Conservation (phyloP, 2,888 invertebrate species). For the Anoplius nigerrimus region DNA sequence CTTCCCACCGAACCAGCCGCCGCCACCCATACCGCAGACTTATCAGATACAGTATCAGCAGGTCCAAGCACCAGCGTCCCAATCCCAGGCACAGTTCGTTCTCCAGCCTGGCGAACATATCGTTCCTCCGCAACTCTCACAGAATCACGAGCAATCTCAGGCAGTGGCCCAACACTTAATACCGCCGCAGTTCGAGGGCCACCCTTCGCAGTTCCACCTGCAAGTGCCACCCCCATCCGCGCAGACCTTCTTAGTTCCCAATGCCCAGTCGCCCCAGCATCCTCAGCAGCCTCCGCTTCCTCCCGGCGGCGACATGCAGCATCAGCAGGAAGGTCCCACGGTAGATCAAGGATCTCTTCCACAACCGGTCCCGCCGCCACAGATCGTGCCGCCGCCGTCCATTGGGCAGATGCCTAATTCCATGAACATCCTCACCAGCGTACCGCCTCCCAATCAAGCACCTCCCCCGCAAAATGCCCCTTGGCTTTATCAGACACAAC, state of each 20-base stretch:
- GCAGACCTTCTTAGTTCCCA: constrained; percentile 67
- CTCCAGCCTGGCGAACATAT: constrained; percentile 68
- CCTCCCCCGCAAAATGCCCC: constrained; percentile 69
- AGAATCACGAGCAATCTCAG: constrained; percentile 66
- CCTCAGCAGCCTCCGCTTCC: constrained; percentile 74
- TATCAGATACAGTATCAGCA: constrained; percentile 73
- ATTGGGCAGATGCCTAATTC: constrained; percentile 66
- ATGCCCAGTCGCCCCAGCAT: constrained; percentile 62
- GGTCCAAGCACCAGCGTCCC: constrained; percentile 63
- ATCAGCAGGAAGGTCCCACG: constrained; percentile 71
- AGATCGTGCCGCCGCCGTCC: constrained; percentile 71
- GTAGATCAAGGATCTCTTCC: constrained; percentile 77
- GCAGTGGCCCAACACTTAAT: constrained; percentile 60
- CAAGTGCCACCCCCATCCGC: constrained; percentile 67
- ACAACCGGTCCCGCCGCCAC: constrained; percentile 72
- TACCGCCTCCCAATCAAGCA: constrained; percentile 70
- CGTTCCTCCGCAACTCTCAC: constrained; percentile 62
- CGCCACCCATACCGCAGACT: constrained; percentile 72
- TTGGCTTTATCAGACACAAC: constrained; percentile 70
- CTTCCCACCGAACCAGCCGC: constrained; percentile 72
- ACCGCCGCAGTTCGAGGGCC: constrained; percentile 67
- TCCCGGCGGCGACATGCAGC: constrained; percentile 74
- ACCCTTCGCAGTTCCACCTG: constrained; percentile 65
- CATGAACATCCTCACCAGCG: constrained; percentile 69
- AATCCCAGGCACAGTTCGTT: constrained; percentile 69